Evolutionary conservation across 2,797 vertebrate species (phyloP).

Genomic region (Zalophus californianus): DNA sequence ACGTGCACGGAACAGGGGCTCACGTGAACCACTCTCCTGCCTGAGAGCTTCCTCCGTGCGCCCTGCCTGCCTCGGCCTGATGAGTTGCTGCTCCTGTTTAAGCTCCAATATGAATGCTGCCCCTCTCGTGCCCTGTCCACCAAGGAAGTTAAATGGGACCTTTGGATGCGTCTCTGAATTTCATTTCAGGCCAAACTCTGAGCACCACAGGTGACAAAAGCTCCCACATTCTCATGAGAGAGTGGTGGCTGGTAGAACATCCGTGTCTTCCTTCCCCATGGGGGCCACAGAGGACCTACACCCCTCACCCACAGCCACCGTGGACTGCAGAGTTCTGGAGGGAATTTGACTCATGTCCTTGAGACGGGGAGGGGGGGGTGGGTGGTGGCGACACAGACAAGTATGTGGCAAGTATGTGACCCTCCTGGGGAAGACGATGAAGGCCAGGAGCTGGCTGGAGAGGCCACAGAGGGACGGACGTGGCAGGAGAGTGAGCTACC

Average conservation of each 20-base stretch:
- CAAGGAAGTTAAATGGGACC: background rate
- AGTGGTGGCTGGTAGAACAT: background rate
- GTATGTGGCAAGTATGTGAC: background rate
- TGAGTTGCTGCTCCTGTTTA: background rate
- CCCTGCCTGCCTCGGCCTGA: too few species aligned
- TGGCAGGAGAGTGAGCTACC: too few species aligned
- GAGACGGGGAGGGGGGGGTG: too few species aligned
- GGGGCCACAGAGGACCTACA: background rate
- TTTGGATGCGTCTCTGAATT: background rate
- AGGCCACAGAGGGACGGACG: background rate
- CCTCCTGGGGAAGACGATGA: background rate
- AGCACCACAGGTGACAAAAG: background rate
- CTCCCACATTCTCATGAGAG: background rate
- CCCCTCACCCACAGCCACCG: background rate
- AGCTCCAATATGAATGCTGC: background rate
- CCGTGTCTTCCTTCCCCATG: background rate
- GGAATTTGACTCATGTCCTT: background rate
- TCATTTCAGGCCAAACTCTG: background rate
- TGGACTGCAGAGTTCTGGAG: background rate
- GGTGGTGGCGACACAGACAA: background rate
- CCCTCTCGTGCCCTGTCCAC: background rate
- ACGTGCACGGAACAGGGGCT: background rate
- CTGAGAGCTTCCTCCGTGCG: fast-evolving
- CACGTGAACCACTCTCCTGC: background rate
- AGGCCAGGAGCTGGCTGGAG: background rate